These are phyloP conservation scores for Drosophila lacteicornis DNA, from an alignment of 1,140 invertebrate genomes.

Conservation along the genomic window DNA sequence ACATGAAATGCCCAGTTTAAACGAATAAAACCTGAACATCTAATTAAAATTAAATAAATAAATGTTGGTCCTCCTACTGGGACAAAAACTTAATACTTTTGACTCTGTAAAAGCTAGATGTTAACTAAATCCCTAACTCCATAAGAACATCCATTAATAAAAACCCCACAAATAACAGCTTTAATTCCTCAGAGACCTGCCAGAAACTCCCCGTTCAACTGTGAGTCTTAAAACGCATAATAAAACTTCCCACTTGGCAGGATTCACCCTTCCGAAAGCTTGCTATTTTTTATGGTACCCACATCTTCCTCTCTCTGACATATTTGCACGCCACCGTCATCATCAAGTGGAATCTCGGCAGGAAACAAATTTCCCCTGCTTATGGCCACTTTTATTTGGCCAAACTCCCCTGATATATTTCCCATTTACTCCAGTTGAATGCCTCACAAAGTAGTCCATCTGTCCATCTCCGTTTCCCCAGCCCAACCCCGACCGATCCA, in stretches of 20 bases:
- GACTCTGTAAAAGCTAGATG: too few species aligned
- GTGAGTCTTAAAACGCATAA: neutral
- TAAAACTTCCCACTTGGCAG: slow-evolving; percentile 13
- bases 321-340: slow-evolving; percentile 8
- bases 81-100: too few species aligned
- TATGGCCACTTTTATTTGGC: slow-evolving; percentile 40
- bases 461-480: slow-evolving; percentile 32
- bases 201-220: neutral
- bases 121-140: too few species aligned
- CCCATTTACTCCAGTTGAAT: slow-evolving; percentile 46
- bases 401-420: slow-evolving; percentile 40
- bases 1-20: too few species aligned
- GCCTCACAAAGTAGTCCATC: slow-evolving; percentile 57
- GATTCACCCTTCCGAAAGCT: neutral
- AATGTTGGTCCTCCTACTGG: too few species aligned
- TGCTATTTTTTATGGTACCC: slow-evolving; percentile 11
- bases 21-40: too few species aligned
- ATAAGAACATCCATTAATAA: neutral
- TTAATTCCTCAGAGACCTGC: neutral
- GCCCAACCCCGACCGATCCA: neutral
- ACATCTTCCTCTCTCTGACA: slow-evolving; percentile 1
- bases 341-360: slow-evolving; percentile 16
- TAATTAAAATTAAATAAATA: too few species aligned
- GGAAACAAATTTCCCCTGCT: slow-evolving; percentile 46
- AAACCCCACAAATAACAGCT: neutral